Evolutionary conservation across 2,888 invertebrate species (phyloP), one percentile per base, ranked within the genome.

Genomic region (Tuberolachnus salignus): DNA sequence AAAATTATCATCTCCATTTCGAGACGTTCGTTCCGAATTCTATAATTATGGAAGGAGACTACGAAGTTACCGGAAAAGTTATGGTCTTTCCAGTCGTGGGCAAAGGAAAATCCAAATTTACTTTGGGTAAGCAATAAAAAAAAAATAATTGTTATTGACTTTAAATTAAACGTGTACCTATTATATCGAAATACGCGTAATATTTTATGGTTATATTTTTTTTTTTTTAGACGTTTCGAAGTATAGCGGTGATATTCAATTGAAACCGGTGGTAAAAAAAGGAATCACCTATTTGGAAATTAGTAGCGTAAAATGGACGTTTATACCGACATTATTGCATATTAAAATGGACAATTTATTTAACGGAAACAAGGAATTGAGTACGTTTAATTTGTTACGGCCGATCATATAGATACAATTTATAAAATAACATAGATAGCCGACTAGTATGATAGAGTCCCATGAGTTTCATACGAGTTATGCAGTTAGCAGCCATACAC

Each of bases 1-100:
- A 10, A 55, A 55, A 55, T 55, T 19, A 19, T 21, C n/a, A 21
- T 19, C 11, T 55, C 6, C 19, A 6, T 21, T 55, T 19, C 9
- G 21, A 21, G 9, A 9, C 19, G 21, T 19, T 9, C 9, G 21
- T 55, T 21, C 21, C 19, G 21, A 55, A 55, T 9, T 19, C 55
- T 3, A 21, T 55, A 55, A 55, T 21, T 19, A 19, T 92, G 82
- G 85, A 90, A 3, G 92, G 90, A 0, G 70, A 81, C 13, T 84
- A 84, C 78, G 81, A 81, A 14, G 82, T 83, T 64, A 71, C 80
- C n/a, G 84, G 84, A 13, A 83, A 83, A 81, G 82, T 84, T 53
- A 80, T 84, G 34, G 74, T 84, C 10, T 64, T 84, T 13, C 84
- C 84, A 4, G 82, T 84, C 57, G 80, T 74, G 34, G 84, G 84